Evolutionary conservation across 2,888 invertebrate species (phyloP).

Genomic region (Punctoribates punctum): DNA sequence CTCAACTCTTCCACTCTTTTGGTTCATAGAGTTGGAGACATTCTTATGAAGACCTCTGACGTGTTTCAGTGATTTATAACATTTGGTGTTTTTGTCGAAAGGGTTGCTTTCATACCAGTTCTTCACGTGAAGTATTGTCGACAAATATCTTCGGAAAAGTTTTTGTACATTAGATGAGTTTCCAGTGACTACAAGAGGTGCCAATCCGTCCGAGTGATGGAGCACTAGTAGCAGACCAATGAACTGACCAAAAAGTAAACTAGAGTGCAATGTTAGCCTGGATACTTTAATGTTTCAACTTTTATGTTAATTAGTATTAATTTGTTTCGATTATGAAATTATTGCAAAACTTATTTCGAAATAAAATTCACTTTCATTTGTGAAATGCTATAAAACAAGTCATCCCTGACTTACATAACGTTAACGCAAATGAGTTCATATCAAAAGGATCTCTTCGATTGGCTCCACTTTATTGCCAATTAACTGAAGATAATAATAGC

Average conservation of each 20-base stretch:
- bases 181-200: conserved; percentile 66
- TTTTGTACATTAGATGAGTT: conserved; percentile 64
- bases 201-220: conserved; percentile 37
- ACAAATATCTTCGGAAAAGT: conserved; percentile 72
- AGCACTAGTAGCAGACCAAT: conserved; percentile 40
- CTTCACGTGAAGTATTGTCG: conserved; percentile 71
- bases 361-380: too few relatives aligned
- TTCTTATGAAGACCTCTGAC: conserved; percentile 59
- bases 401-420: too few relatives aligned
- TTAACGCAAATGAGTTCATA: too few relatives aligned
- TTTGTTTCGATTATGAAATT: too few relatives aligned
- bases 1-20: neutral
- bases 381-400: too few relatives aligned
- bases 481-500: too few relatives aligned
- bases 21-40: conserved; percentile 50
- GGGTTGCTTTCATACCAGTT: conserved; percentile 70
- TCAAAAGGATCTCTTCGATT: too few relatives aligned
- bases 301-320: too few relatives aligned
- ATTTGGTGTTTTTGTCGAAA: conserved; percentile 39
- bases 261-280: conserved; percentile 49
- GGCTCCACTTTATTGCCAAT: too few relatives aligned
- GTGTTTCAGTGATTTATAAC: conserved; percentile 37
- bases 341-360: too few relatives aligned
- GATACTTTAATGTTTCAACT: neutral
- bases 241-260: conserved; percentile 41